Evolutionary conservation across 2,888 invertebrate genomes (phyloP).

Genomic region (Tinea pellionella): DNA sequence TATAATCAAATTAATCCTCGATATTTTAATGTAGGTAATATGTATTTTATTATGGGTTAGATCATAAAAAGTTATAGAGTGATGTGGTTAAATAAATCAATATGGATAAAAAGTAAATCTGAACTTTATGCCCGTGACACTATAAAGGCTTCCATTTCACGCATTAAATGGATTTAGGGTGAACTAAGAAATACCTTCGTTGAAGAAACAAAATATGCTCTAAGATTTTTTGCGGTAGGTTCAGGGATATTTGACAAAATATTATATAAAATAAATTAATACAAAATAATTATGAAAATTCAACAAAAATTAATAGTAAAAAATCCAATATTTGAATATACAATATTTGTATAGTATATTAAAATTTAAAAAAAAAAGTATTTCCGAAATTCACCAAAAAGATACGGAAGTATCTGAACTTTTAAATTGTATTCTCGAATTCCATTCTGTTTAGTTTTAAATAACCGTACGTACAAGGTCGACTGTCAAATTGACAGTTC

Average conservation of each 20-base stretch:
- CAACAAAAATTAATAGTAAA: too few relatives aligned
- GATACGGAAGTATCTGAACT: too few relatives aligned
- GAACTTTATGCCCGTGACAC: constrained; percentile 43
- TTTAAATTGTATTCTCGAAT: too few relatives aligned
- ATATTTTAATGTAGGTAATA: constrained; percentile 5
- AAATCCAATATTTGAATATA: too few relatives aligned
- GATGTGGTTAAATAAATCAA: constrained; percentile 44
- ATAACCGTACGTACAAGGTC: not conserved
- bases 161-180: constrained; percentile 25
- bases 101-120: constrained; percentile 50
- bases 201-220: not conserved
- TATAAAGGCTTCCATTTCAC: constrained; percentile 55
- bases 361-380: too few relatives aligned
- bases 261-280: too few relatives aligned
- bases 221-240: too few relatives aligned
- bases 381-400: too few relatives aligned
- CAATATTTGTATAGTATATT: too few relatives aligned
- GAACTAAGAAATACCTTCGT: not conserved
- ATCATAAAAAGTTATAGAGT: constrained; percentile 13
- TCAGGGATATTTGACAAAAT: too few relatives aligned
- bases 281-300: too few relatives aligned
- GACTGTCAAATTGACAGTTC: not conserved
- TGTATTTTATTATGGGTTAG: not conserved
- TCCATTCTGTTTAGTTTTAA: not conserved
- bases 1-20: not conserved